A percentile compares a stretch with the other conserved stretches of the same genome.
Conservation (phyloP, 2,888 invertebrate species). For the Tortrix viridana region DNA sequence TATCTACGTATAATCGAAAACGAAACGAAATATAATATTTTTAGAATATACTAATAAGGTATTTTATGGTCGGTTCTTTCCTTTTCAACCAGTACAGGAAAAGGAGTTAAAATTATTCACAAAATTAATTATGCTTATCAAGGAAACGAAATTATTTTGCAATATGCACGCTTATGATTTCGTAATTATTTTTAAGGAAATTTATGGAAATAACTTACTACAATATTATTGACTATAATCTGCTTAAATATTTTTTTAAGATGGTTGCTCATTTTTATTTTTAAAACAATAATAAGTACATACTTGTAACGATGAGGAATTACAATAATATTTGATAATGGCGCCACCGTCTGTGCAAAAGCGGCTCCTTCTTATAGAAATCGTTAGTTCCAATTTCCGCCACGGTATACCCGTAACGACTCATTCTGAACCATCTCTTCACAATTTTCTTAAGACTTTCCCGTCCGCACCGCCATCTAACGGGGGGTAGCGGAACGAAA, state of each 20-base stretch:
- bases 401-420: not conserved
- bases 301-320: too few species aligned
- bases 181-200: too few species aligned
- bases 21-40: not conserved
- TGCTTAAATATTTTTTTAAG: too few species aligned
- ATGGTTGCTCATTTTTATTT: too few species aligned
- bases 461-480: slow-evolving; percentile 65
- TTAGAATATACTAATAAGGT: not conserved
- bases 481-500: slow-evolving; percentile 67
- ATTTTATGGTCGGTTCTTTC: not conserved
- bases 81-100: not conserved
- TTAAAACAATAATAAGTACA: too few species aligned
- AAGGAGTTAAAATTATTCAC: not conserved
- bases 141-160: not conserved
- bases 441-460: slow-evolving; percentile 27
- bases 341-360: not conserved
- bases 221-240: too few species aligned
- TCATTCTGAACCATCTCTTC: slow-evolving; percentile 19
- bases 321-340: not conserved
- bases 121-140: not conserved
- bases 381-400: not conserved
- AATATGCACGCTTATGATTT: not conserved
- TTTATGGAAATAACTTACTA: too few species aligned
- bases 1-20: too few species aligned
- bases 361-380: not conserved